These are phyloP conservation scores for Micrasema minimum DNA, from an alignment of 1,140 invertebrate species.

Conservation along the genomic window DNA sequence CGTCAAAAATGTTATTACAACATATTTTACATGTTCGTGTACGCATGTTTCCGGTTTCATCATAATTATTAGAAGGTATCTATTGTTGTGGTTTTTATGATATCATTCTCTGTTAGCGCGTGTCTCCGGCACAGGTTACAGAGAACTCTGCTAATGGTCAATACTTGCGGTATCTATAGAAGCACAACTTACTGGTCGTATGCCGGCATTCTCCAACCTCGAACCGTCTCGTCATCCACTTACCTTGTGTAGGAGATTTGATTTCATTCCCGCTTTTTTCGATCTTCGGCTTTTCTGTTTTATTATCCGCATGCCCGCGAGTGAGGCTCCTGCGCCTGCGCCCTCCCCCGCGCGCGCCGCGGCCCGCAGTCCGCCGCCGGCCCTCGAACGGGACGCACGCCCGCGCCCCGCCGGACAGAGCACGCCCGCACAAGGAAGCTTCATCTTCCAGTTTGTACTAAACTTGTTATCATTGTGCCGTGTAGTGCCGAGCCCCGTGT, in stretches of 20 bases:
- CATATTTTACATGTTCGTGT: too few relatives aligned
- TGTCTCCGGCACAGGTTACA: background rate
- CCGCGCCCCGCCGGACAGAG: constrained; percentile 15
- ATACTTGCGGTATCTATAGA: constrained; percentile 11
- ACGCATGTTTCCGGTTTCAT: too few relatives aligned
- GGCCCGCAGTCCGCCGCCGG: constrained; percentile 32
- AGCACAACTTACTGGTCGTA: too few relatives aligned
- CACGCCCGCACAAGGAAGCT: constrained; percentile 15
- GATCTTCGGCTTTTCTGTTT: constrained; percentile 20
- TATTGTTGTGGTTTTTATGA: background rate
- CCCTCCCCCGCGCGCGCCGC: constrained; percentile 5
- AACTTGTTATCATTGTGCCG: constrained; percentile 9
- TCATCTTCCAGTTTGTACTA: constrained; percentile 1
- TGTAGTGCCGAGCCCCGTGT: constrained; percentile 4
- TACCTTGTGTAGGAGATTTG: constrained; percentile 28
- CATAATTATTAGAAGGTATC: too few relatives aligned
- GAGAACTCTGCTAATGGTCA: background rate
- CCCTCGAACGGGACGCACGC: constrained; percentile 27
- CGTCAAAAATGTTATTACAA: too few relatives aligned
- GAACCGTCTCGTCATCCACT: constrained; percentile 4
- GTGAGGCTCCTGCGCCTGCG: background rate
- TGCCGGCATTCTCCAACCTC: constrained; percentile 20
- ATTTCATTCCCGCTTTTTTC: constrained; percentile 24
- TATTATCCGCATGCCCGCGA: constrained; percentile 33
- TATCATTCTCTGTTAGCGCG: constrained; percentile 4